Evolutionary conservation across 2,113 vertebrate genomes (phyloP).

Genomic region (Bujurquina vittata): DNA sequence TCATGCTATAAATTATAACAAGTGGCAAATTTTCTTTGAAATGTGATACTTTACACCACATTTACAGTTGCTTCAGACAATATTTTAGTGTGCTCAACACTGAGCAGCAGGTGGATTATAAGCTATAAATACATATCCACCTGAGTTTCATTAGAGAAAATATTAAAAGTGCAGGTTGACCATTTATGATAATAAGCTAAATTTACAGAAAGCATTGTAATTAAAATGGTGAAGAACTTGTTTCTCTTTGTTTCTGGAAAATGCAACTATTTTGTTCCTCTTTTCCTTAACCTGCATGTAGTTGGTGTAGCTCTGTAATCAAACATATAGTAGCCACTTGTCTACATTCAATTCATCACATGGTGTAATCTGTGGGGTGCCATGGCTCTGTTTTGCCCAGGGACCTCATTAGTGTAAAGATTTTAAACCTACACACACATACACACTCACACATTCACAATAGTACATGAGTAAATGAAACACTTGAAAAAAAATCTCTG

Average conservation of each 20-base stretch:
- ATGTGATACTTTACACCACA: not conserved
- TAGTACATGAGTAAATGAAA: too few relatives aligned
- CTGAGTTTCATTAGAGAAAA: not conserved
- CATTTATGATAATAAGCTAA: not conserved
- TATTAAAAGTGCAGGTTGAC: not conserved
- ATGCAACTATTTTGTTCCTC: not conserved
- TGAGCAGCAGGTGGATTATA: not conserved
- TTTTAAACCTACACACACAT: too few relatives aligned
- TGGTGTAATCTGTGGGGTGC: not conserved
- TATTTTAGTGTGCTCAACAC: not conserved
- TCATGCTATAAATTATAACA: not conserved
- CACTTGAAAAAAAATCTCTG: too few relatives aligned
- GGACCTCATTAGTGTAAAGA: too few relatives aligned
- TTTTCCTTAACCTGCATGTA: not conserved
- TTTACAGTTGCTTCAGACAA: not conserved
- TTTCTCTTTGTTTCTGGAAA: not conserved
- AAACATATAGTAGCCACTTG: not conserved
- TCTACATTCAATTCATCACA: not conserved
- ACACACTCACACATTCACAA: too few relatives aligned
- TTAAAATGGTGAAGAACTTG: not conserved
- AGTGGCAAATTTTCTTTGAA: not conserved
- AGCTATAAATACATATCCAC: not conserved
- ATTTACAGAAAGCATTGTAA: not conserved
- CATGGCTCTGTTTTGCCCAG: not conserved
- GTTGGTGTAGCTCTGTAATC: not conserved